Evolutionary conservation across 1,140 invertebrate genomes (phyloP), one percentile per base, ranked within the genome.

Genomic region (Drosophila pseudoobscura): DNA sequence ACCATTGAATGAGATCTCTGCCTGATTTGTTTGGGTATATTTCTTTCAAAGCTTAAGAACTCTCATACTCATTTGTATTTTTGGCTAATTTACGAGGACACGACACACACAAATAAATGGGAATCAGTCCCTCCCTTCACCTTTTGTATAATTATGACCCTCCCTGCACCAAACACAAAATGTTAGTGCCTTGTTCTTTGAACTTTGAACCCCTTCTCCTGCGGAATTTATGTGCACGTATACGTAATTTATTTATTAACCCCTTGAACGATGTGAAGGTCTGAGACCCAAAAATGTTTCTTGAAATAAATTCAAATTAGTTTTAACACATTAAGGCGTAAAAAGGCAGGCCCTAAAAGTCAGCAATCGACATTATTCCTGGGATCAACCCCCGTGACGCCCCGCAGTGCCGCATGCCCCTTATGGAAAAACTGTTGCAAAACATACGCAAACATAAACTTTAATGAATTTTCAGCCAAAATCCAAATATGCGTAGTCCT

Each of bases 251-350:
- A 88, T 88, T 88, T 88, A 88, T 88, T 88, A 88, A 88, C 83
- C 83, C 82, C 83, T 88, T 89, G 51, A 83, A 88, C 58, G 60
- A 46, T 58, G 73, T 26, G 46, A 41, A 51, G 51, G 45, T 46
- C 47, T 50, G 13, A 64, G 26, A 50, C 65, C 68, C 31, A 63
- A 77, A 72, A 77, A 68, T 63, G 64, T 74, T 66, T 56, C 78
- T 87, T 83, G 72, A 88, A 88, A 88, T 88, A 88, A 88, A 88
- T 88, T 88, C 88, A 88, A 88, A 88, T 88, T 88, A 88, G 83
- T 88, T 88, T 88, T 88, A 88, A 83, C 83, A 88, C 78, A 88
- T 88, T 88, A 88, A 26, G 24, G 24, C 24, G 24, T 26, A 26
- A 26, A 26, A 26, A 26, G 24, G 24, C 24, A 20, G 20, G 20